Conservation (phyloP, 2,113 vertebrate genomes). For the Hydropotes inermis region DNA sequence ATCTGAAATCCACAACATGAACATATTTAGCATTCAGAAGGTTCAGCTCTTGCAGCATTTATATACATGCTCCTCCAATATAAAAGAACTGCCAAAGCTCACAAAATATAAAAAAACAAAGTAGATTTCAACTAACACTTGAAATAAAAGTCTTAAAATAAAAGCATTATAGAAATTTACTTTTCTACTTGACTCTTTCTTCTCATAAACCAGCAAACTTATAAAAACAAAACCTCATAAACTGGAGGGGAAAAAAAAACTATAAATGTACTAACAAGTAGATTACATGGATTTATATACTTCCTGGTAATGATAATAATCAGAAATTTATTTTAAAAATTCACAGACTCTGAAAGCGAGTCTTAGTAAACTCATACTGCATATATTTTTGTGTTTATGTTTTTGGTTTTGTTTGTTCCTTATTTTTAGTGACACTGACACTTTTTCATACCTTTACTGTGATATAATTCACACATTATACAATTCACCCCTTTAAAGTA, state of each 20-base stretch:
- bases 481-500: not conserved
- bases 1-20: conserved; percentile 43
- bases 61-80: not conserved
- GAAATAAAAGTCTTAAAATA: conserved; percentile 39
- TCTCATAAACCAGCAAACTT: conserved; percentile 34
- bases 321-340: conserved; percentile 38
- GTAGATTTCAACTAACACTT: conserved; percentile 46
- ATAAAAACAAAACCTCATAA: conserved; percentile 26
- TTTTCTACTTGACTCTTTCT: conserved; percentile 38
- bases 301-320: conserved; percentile 9
- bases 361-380: conserved; percentile 28
- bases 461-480: not conserved
- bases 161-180: not conserved
- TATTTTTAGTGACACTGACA: not conserved
- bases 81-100: not conserved
- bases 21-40: not conserved
- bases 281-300: not conserved
- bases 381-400: not conserved
- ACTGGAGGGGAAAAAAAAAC: not conserved
- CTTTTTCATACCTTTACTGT: not conserved
- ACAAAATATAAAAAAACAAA: conserved; percentile 33
- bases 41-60: conserved; percentile 19
- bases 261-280: not conserved
- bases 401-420: not conserved
- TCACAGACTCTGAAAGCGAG: conserved; percentile 25